These are phyloP conservation scores for Pseudachorutes palmiensis DNA, from an alignment of 1,140 invertebrate species.

Conservation along the genomic window DNA sequence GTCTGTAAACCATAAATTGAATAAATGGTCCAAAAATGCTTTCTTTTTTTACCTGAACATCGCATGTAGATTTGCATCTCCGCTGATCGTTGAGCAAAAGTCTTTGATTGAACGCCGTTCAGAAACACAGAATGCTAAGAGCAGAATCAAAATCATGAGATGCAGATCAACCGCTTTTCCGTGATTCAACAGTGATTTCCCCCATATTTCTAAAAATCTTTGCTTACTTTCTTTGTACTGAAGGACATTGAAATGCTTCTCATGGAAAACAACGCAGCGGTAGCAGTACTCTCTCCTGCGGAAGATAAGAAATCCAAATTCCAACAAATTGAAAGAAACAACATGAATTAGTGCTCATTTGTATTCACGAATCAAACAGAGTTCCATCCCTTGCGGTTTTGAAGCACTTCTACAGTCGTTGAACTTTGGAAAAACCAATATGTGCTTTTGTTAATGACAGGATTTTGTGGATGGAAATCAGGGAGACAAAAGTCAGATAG, in stretches of 20 bases:
- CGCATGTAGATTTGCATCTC: conserved; percentile 75
- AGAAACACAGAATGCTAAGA: conserved; percentile 66
- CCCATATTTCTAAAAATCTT: neutral
- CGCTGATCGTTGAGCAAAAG: conserved; percentile 73
- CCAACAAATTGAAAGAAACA: neutral
- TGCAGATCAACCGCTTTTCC: neutral
- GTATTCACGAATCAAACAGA: neutral
- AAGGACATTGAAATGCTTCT: conserved; percentile 56
- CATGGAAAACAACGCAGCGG: conserved; percentile 55
- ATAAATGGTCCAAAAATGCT: neutral
- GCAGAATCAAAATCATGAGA: conserved; percentile 20
- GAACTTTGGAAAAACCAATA: conserved; percentile 15
- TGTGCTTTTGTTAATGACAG: conserved; percentile 16
- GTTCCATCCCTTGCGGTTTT: neutral
- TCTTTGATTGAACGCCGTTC: conserved; percentile 62
- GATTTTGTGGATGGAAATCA: neutral
- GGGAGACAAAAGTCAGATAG: neutral
- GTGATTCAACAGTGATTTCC: neutral
- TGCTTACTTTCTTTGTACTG: conserved; percentile 63
- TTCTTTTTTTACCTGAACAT: conserved; percentile 53
- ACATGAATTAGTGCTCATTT: neutral
- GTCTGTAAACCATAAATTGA: conserved; percentile 44
- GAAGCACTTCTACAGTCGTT: neutral
- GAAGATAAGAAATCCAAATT: conserved; percentile 11
- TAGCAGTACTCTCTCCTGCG: conserved; percentile 49